Evolutionary conservation across 1,140 invertebrate genomes (phyloP).

Genomic region (Dendrolimus kikuchii): DNA sequence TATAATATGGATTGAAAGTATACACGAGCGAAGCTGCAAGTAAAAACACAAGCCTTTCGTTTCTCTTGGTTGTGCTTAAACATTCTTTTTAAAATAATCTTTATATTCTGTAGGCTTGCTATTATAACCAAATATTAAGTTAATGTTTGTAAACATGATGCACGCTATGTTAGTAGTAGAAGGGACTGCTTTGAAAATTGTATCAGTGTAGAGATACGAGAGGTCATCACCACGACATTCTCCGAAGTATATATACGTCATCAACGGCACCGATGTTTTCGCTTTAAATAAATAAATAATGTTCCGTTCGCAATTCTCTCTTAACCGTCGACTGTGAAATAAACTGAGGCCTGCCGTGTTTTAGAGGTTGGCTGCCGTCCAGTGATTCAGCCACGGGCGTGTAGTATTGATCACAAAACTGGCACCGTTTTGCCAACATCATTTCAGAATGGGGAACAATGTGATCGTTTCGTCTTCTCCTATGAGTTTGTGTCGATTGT

Average conservation of each 20-base stretch:
- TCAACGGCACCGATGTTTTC: constrained; percentile 8
- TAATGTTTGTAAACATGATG: no score
- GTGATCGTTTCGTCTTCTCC: constrained; percentile 9
- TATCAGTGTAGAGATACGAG: no score
- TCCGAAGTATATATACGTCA: constrained; percentile 5
- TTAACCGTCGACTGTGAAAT: constrained; percentile 19
- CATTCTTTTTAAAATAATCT: no score
- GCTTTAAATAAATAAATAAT: constrained; percentile 28
- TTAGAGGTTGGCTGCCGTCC: constrained; percentile 44
- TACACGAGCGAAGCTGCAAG: no score
- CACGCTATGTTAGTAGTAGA: no score
- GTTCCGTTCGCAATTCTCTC: constrained; percentile 19
- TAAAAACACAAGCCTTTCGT: no score
- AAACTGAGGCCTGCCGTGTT: constrained; percentile 33
- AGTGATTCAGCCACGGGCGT: constrained; percentile 17
- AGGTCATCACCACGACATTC: no score
- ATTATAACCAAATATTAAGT: no score
- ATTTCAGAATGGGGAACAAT: constrained; percentile 7
- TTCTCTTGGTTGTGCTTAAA: no score
- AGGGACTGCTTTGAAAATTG: no score
- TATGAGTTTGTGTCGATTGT: not conserved
- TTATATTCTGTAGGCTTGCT: no score
- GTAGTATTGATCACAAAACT: constrained; percentile 28
- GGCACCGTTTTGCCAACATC: constrained; percentile 8
- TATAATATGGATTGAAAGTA: no score